Evolutionary conservation across 92 coral and sea anemone genomes (phyloP).

Genomic region (Phymanthus crucifer): DNA sequence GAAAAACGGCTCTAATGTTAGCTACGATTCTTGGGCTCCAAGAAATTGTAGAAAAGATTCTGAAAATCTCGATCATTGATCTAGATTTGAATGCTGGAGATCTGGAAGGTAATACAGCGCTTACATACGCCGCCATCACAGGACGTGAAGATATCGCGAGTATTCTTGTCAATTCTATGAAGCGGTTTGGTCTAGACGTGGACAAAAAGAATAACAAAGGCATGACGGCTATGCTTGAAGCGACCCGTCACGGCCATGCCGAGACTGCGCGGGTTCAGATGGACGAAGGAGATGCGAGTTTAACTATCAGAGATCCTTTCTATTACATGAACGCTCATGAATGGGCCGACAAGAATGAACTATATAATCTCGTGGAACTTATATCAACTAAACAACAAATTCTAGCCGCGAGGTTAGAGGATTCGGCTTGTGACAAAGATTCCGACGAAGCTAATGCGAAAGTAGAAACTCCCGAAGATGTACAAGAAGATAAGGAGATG

Average conservation of each 20-base stretch:
- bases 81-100: conserved; percentile 81
- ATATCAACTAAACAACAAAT: conserved; percentile 55
- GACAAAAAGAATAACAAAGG: conserved; percentile 80
- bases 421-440: not conserved
- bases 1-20: conserved; percentile 79
- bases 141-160: conserved; percentile 66
- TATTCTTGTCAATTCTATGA: conserved; percentile 68
- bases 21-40: conserved; percentile 74
- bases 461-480: conserved; percentile 1
- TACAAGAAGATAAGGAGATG: not conserved
- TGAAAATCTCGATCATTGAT: conserved; percentile 71
- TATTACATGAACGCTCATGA: conserved; percentile 66
- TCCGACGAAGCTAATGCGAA: not conserved
- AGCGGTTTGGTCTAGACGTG: conserved; percentile 79
- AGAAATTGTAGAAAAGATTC: conserved; percentile 63
- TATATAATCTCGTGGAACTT: conserved; percentile 51
- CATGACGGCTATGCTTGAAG: conserved; percentile 78
- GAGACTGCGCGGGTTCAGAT: conserved; percentile 66
- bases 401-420: not conserved
- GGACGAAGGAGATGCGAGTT: conserved; percentile 82
- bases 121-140: conserved; percentile 75
- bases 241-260: conserved; percentile 70
- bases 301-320: conserved; percentile 67
- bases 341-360: conserved; percentile 68
- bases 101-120: conserved; percentile 79